phyloP scores from a whole-genome alignment of 2,888 invertebrate species.

The Fragum whitleyi region DNA sequence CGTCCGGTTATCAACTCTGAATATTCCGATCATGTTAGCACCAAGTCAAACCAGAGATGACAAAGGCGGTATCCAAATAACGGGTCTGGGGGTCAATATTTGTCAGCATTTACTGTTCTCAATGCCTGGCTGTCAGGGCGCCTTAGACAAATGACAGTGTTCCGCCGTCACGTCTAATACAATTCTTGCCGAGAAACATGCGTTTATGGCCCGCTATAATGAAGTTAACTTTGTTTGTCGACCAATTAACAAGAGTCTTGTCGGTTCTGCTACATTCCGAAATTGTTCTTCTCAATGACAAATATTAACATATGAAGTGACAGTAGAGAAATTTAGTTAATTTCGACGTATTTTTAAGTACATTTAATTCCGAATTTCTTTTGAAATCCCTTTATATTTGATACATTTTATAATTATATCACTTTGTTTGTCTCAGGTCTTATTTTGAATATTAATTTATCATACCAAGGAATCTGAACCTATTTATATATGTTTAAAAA shows the following conservation, averaged over 20 bases:
- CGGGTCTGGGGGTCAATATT: constrained; percentile 45
- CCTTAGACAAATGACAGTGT: constrained; percentile 54
- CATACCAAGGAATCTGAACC: no score
- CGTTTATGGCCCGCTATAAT: constrained; percentile 42
- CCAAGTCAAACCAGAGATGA: constrained; percentile 1
- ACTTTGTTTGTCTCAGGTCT: no score
- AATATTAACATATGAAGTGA: not conserved
- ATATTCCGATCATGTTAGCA: not conserved
- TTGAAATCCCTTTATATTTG: no score
- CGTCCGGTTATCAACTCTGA: no score
- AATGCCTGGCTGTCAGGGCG: constrained; percentile 34
- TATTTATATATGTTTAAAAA: no score
- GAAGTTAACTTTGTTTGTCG: constrained; percentile 50
- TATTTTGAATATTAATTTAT: no score
- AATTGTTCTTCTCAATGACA: constrained; percentile 10
- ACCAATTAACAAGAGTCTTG: constrained; percentile 23
- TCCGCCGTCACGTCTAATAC: constrained; percentile 51
- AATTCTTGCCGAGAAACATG: constrained; percentile 45
- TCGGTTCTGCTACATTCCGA: not conserved
- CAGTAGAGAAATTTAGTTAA: not conserved
- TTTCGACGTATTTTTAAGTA: no score
- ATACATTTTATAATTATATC: no score
- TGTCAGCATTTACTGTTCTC: constrained; percentile 51
- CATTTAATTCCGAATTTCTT: no score
- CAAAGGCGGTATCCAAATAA: constrained; percentile 54